A percentile compares a stretch with the other conserved stretches of the same genome.
Conservation (phyloP, 2,797 vertebrate species). For the Bryconaethiops microstoma region DNA sequence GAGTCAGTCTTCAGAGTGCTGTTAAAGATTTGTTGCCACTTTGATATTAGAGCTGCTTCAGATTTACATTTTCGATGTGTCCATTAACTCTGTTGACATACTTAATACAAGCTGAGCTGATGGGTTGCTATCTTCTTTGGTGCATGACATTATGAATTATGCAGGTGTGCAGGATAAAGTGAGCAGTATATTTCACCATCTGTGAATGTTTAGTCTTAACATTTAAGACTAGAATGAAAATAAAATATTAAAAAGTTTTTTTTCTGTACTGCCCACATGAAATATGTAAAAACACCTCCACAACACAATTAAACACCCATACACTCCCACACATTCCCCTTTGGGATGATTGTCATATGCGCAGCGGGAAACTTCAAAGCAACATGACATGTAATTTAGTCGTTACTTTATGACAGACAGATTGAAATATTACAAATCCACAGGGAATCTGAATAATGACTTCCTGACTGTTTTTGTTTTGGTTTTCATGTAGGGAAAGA, state of each 20-base stretch:
- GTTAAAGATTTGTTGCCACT: not conserved
- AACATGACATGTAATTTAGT: constrained; percentile 54
- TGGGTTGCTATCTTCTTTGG: not conserved
- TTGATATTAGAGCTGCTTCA: not conserved
- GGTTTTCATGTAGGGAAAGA: constrained; percentile 39
- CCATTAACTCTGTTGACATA: not conserved
- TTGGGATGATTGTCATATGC: constrained; percentile 23
- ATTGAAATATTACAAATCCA: constrained; percentile 46
- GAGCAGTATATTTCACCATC: not conserved
- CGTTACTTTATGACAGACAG: constrained; percentile 66
- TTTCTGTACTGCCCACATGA: not conserved
- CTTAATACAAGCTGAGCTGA: not conserved
- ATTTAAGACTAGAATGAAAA: not conserved
- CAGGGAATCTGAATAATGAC: constrained; percentile 16
- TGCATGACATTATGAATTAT: not conserved
- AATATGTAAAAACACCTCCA: not conserved
- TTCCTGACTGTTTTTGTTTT: constrained; percentile 40
- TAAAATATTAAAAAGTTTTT: not conserved
- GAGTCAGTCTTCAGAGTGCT: not conserved
- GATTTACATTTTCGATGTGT: not conserved
- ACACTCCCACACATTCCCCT: not conserved
- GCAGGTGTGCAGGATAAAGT: not conserved
- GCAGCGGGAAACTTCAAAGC: constrained; percentile 46
- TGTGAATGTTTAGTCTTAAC: not conserved
- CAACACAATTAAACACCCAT: not conserved